phyloP scores from a whole-genome alignment of 2,113 vertebrate genomes.

The Pipra filicauda region DNA sequence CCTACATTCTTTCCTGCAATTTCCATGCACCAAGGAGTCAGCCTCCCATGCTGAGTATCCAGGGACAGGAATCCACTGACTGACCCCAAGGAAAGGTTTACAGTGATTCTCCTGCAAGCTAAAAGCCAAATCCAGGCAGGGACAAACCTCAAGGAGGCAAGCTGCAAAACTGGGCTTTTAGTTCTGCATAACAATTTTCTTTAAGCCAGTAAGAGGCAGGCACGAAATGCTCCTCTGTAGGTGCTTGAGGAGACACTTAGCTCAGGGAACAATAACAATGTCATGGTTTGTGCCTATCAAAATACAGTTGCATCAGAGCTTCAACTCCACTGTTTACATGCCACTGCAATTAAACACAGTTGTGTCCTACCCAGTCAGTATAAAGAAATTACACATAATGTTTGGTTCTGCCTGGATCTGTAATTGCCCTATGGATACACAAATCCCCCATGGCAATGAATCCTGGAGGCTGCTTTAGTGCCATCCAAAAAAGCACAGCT shows the following conservation, averaged over 20 bases:
- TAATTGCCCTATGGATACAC: not conserved
- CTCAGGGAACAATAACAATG: not conserved
- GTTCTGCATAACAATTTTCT: not conserved
- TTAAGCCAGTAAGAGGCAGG: not conserved
- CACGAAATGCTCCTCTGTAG: not conserved
- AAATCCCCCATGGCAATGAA: not conserved
- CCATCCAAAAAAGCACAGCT: not conserved
- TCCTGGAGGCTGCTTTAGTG: not conserved
- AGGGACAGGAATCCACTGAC: not conserved
- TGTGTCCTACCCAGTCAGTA: not conserved
- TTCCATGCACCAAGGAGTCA: not conserved
- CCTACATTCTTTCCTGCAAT: not conserved
- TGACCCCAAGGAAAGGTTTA: not conserved
- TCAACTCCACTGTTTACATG: constrained; percentile 32
- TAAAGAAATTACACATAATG: not conserved
- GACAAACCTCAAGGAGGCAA: not conserved
- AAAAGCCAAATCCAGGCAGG: not conserved
- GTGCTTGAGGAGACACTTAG: constrained; percentile 16
- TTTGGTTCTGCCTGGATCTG: not conserved
- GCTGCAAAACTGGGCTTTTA: not conserved
- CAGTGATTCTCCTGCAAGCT: not conserved
- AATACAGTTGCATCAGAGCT: constrained; percentile 28
- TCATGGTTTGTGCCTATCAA: constrained; percentile 41
- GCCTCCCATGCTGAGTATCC: not conserved
- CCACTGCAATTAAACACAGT: constrained; percentile 17